Conservation (phyloP, 2,888 invertebrate genomes). For the Drosophila sordidula region DNA sequence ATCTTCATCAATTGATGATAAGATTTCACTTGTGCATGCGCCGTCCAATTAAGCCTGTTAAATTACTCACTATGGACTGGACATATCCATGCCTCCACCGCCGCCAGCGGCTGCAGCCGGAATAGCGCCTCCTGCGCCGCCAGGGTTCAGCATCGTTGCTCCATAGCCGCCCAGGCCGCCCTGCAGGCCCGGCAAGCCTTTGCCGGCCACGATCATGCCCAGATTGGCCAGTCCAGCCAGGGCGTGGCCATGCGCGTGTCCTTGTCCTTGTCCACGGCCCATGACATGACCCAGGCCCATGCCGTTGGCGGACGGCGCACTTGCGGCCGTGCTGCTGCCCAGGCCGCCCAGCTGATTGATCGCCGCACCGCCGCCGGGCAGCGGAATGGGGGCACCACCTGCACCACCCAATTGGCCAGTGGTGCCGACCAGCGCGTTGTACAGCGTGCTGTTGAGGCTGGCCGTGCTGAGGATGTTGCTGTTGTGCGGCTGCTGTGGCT, state of each 20-base stretch:
- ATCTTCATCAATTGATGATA: constrained; percentile 74
- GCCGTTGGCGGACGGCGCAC: constrained; percentile 21
- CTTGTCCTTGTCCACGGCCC: constrained; percentile 29
- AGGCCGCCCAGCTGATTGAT: constrained; percentile 50
- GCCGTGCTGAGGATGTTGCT: constrained; percentile 46
- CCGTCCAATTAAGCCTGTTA: constrained; percentile 45
- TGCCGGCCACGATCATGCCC: constrained; percentile 74
- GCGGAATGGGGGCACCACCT: constrained; percentile 8
- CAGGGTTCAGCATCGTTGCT: constrained; percentile 57
- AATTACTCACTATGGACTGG: constrained; percentile 71
- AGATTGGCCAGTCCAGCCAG: constrained; percentile 77
- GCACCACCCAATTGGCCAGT: constrained; percentile 32
- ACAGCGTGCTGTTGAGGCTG: constrained; percentile 69
- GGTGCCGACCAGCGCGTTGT: constrained; percentile 59
- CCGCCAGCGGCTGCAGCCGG: constrained; percentile 52
- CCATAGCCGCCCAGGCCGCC: constrained; percentile 54
- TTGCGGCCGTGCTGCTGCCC: constrained; percentile 38
- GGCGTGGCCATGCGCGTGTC: constrained; percentile 74
- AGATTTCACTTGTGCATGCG: constrained; percentile 64
- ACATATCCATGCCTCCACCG: constrained; percentile 63
- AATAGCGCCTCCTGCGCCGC: constrained; percentile 55
- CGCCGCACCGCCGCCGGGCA: constrained; percentile 38
- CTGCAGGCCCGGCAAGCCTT: constrained; percentile 53
- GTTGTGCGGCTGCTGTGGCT: constrained; percentile 49
- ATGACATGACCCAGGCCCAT: constrained; percentile 15